Evolutionary conservation across 2,797 vertebrate genomes (phyloP), one percentile per base, ranked within the genome.

Genomic region (Thripadectes ignobilis): DNA sequence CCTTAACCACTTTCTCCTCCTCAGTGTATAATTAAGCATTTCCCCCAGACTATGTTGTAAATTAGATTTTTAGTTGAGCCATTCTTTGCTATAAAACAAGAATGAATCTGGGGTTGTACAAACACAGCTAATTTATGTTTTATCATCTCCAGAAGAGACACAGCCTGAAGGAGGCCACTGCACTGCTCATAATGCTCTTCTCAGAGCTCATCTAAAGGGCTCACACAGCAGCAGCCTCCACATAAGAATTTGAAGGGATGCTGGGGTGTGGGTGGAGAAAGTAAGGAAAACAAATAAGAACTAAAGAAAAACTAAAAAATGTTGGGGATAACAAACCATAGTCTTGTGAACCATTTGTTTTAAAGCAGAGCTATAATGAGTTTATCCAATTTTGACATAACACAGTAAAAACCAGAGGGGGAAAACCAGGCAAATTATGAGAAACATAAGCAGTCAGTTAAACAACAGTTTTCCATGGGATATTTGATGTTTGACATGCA

Each of bases 401-500:
- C 57, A 65, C 59, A 87, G 18, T 73, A 46, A 36, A 73, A 88
- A n/a, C 7, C 32, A 77, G 29, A 77, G 15, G 15, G 24, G 18
- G 9, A 38, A 38, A 55, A 32, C 15, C 45, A 73, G 14, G 27
- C 23, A 87, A 73, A 24, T 68, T 82, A 88, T n/a, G n/a, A 30
- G 41, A 77, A 95, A 88, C 55, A 30, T 18, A 73, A 78, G 58
- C 20, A 36, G 14, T 23, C 51, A 69, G 57, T 52, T 92, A 69
- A 93, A 49, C 51, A 96, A 91, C 45, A 61, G 57, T 74, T 95
- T 92, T 94, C 78, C 32, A 15, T 32, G 27, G 71, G 19, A 23
- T 90, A 87, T 89, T 84, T 95, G 74, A 90, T 85, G 46, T 93
- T 95, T 83, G 74, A 81, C 83, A 95, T 85, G 74, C 52, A 97